A percentile compares a stretch with the other conserved stretches of the same genome.
These are phyloP conservation scores for Petaurus breviceps DNA, from an alignment of 2,113 vertebrate genomes.

Conservation along the genomic window DNA sequence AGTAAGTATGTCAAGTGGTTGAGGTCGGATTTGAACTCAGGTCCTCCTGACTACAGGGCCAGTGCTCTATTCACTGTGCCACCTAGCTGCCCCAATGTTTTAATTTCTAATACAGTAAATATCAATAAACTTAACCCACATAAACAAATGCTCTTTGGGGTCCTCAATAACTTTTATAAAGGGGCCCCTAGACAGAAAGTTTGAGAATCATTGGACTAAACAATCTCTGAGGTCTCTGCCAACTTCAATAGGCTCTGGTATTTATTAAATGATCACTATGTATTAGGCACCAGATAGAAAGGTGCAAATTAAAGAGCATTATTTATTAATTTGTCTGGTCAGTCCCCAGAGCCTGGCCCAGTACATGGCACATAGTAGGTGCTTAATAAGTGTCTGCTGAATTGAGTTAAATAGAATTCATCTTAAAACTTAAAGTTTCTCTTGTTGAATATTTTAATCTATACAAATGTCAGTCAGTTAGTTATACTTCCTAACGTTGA, in stretches of 20 bases:
- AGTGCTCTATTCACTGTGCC: too few relatives aligned
- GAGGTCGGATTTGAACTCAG: too few relatives aligned
- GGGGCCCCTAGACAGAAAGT: neutral
- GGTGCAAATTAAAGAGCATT: neutral
- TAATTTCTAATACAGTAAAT: neutral
- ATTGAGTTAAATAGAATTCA: neutral
- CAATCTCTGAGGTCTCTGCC: neutral
- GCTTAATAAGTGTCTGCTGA: neutral
- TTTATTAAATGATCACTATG: neutral
- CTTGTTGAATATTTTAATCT: neutral
- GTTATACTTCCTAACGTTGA: conserved; percentile 21
- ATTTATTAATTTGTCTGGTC: neutral
- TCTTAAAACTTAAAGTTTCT: neutral
- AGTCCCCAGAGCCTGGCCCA: neutral
- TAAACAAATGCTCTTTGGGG: neutral
- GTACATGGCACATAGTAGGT: neutral
- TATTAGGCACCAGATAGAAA: neutral
- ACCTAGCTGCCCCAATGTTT: neutral
- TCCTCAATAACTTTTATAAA: neutral
- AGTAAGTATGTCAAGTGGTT: too few relatives aligned
- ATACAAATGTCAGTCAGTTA: conserved; percentile 13
- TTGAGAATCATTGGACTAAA: neutral
- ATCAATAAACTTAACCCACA: neutral
- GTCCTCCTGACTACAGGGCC: too few relatives aligned
- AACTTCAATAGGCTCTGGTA: neutral